A percentile compares a stretch with the other conserved stretches of the same genome.
phyloP scores from a whole-genome alignment of 1,140 invertebrate genomes.

The Macrosteles quadrilineatus region DNA sequence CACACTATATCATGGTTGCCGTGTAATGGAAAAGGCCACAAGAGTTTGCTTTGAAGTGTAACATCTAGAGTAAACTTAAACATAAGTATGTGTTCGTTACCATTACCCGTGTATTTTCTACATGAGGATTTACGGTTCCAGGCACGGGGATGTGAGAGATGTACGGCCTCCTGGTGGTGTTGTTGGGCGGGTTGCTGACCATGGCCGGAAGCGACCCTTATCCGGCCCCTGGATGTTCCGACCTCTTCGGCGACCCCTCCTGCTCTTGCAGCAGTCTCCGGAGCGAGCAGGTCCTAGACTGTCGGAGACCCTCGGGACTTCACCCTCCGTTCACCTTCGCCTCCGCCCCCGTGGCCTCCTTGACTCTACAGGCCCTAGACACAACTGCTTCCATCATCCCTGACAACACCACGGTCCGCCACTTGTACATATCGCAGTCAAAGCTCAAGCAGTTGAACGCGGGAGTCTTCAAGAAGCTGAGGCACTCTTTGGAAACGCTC shows the following conservation, averaged over 20 bases:
- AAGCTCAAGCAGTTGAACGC: constrained; percentile 57
- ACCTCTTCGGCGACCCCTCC: neutral
- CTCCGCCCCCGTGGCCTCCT: neutral
- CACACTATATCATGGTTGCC: too few species aligned
- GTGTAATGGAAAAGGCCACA: too few species aligned
- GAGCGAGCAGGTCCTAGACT: neutral
- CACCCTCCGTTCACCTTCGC: neutral
- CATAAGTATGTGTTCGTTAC: too few species aligned
- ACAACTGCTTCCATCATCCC: neutral
- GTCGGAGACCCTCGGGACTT: neutral
- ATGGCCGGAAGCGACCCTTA: neutral
- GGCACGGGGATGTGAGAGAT: neutral
- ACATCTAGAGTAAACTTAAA: too few species aligned
- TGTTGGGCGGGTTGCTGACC: neutral
- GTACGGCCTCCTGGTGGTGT: neutral
- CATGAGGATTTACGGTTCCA: too few species aligned
- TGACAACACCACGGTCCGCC: neutral
- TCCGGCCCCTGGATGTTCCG: neutral
- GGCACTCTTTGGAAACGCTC: constrained; percentile 74
- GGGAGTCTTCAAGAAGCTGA: constrained; percentile 69
- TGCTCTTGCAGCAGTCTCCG: neutral
- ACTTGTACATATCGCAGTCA: neutral
- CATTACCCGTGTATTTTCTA: too few species aligned
- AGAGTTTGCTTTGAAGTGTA: too few species aligned
- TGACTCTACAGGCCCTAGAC: neutral